phyloP scores from a whole-genome alignment of 2,888 invertebrate species.

The Lasioglossum oenotherae region DNA sequence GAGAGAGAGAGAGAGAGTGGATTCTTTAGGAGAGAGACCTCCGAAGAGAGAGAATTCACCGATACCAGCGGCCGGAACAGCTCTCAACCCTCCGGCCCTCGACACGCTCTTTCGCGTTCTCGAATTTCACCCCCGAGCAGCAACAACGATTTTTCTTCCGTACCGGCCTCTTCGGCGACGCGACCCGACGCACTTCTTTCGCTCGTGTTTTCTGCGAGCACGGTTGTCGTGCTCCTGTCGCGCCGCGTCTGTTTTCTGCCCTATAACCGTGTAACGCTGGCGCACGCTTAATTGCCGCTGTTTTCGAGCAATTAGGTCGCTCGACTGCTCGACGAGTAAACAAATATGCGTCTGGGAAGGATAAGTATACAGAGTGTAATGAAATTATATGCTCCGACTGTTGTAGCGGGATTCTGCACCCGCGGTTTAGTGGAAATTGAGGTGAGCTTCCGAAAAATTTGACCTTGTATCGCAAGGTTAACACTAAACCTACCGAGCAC shows the following conservation, averaged over 20 bases:
- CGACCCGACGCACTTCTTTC: background rate
- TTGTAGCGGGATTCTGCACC: too few relatives aligned
- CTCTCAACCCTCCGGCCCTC: constrained; percentile 41
- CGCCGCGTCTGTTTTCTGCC: background rate
- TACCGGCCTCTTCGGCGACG: background rate
- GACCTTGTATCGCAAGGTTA: too few relatives aligned
- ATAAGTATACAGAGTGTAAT: background rate
- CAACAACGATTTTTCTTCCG: constrained; percentile 59
- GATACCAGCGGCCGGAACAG: constrained; percentile 27
- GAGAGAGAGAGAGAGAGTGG: background rate
- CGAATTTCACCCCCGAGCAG: constrained; percentile 59
- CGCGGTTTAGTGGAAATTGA: too few relatives aligned
- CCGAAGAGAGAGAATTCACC: constrained; percentile 13
- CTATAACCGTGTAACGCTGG: background rate
- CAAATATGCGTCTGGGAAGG: background rate
- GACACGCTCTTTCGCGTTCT: constrained; percentile 57
- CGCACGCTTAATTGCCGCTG: background rate
- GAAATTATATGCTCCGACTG: background rate
- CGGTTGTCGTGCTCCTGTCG: background rate
- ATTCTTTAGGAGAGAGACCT: background rate
- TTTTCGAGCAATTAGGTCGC: background rate
- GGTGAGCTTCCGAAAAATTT: too few relatives aligned
- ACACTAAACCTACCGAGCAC: too few relatives aligned
- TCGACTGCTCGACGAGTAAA: background rate
- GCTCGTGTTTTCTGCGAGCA: background rate